Percentiles rank a stretch among this genome's conserved stretches.
phyloP scores from a whole-genome alignment of 1,140 invertebrate species.

The Vanessa tameamea region DNA sequence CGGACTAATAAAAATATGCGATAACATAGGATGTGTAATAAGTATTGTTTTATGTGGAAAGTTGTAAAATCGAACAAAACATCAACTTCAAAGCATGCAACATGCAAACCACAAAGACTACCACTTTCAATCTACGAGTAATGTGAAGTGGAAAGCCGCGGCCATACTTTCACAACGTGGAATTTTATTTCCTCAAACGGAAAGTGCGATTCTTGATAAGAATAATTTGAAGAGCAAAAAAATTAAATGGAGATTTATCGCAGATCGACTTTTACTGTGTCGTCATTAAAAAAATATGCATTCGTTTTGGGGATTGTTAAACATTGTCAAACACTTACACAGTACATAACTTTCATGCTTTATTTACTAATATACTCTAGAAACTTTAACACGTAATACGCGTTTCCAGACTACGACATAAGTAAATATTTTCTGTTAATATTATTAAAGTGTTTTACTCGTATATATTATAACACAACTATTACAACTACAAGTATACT shows the following conservation, averaged over 20 bases:
- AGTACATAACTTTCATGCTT: conserved; percentile 8
- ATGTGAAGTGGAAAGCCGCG: conserved; percentile 20
- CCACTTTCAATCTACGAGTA: conserved; percentile 37
- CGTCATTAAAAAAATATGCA: conserved; percentile 38
- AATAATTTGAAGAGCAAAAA: conserved; percentile 43
- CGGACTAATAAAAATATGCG: not conserved
- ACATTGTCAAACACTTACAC: conserved; percentile 7
- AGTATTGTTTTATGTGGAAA: conserved; percentile 24
- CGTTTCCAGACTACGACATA: not conserved
- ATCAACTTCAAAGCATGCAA: conserved; percentile 40
- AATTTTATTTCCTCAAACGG: conserved; percentile 36
- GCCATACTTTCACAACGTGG: conserved; percentile 32
- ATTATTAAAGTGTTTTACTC: not conserved
- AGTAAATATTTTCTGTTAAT: not conserved
- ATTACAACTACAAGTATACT: no score
- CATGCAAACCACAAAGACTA: conserved; percentile 38
- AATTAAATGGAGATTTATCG: conserved; percentile 40
- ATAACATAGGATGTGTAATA: conserved; percentile 10
- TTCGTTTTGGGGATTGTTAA: conserved; percentile 11
- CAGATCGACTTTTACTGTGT: conserved; percentile 32
- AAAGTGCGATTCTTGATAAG: conserved; percentile 41
- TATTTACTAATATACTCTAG: not conserved
- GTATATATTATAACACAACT: not conserved
- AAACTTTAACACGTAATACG: not conserved
- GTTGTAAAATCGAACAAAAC: conserved; percentile 34